Evolutionary conservation across 2,113 vertebrate genomes (phyloP), one percentile per base, ranked within the genome.

Genomic region (Osmerus mordax): DNA sequence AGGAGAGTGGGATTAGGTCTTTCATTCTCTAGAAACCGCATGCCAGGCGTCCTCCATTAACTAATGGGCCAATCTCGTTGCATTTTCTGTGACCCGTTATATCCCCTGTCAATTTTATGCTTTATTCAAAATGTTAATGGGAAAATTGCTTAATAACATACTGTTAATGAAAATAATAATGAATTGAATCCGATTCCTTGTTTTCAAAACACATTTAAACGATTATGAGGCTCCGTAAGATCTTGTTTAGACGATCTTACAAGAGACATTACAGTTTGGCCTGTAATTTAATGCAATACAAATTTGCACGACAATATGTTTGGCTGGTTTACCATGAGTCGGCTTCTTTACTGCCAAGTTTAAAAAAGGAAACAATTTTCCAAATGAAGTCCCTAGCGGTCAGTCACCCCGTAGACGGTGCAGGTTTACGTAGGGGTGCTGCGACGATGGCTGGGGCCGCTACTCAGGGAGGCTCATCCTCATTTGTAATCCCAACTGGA

Each of bases 401-500:
- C 41, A 47, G 9, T 47, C 41, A 47, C 9, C n/a, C 69, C 25
- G 47, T 47, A 7, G 41, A 8, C 41, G 9, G 9, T 47, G 41
- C 41, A 47, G 41, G 41, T 9, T 47, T 47, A 9, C 9, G 41
- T 12, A 47, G 41, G 41, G 41, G 41, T 47, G 41, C 41, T 47
- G 41, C 9, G 41, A 47, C 9, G 41, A 11, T 8, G 41, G 41
- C 41, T 47, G 41, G 36, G 41, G 88, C 87, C 87, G 83, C 87
- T 87, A 85, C 88, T 86, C 87, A 83, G 87, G 89, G 89, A 90
- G 86, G 87, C 87, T 91, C 89, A 89, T 92, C 86, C 90, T 91
- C 87, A 92, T 91, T 92, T 91, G 92, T 89, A 86, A 88, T 87
- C 90, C 82, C 91, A 80, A 91, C 88, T 92, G 90, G 89, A 91